Evolutionary conservation across 2,113 vertebrate species (phyloP).

Genomic region (Catharus bicknelli): DNA sequence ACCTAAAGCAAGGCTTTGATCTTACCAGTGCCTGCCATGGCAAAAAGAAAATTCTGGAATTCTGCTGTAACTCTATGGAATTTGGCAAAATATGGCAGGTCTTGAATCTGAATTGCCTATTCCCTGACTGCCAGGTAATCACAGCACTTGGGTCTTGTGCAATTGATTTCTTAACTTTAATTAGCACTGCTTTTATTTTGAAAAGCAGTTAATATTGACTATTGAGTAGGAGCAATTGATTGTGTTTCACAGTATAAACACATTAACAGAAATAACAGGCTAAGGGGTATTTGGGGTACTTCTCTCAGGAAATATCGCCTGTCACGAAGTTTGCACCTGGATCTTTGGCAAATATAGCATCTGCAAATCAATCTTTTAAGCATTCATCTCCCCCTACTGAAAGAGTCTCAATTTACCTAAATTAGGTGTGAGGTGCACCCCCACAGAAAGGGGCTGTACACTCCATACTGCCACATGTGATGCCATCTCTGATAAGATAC

Average conservation of each 20-base stretch:
- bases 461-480: neutral
- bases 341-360: neutral
- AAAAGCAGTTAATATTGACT: neutral
- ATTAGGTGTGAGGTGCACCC: neutral
- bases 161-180: neutral
- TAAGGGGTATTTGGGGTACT: neutral
- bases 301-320: neutral
- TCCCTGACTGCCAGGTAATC: neutral
- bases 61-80: neutral
- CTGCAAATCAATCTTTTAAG: neutral
- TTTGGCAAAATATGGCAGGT: neutral
- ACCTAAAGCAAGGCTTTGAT: neutral
- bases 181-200: neutral
- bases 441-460: neutral
- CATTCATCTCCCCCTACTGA: neutral
- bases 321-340: neutral
- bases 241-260: neutral
- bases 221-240: neutral
- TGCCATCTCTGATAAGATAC: neutral
- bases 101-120: neutral
- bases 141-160: neutral
- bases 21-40: neutral
- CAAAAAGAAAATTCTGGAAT: neutral
- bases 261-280: neutral
- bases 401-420: neutral